Evolutionary conservation across 2,888 invertebrate genomes (phyloP), one percentile per base, ranked within the genome.

Genomic region (Dendrolimus houi): DNA sequence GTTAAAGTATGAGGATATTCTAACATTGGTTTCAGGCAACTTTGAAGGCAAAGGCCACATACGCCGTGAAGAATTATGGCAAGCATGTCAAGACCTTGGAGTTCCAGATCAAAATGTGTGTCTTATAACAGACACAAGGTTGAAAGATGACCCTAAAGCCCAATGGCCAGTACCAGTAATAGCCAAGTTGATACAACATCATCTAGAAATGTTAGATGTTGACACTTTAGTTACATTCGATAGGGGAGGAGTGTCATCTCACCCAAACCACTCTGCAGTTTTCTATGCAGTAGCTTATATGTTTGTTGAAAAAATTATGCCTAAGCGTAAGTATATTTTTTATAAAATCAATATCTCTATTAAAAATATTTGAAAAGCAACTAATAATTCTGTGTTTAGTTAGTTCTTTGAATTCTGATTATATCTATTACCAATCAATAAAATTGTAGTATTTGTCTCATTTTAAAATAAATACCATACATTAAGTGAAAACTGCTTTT

Each of bases 221-320:
- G 95, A 96, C 74, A 95, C 96, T 1, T 91, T 99, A 57, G 93
- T 99, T 57, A 98, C 99, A 13, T 99, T 99, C 91, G 99, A 99
- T 86, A 94, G 95, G 73, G 92, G 95, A 76, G 99, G 99, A 56
- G 95, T 99, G 8, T 98, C 98, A 68, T 94, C 95, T 8, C 99
- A 99, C 87, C 91, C 93, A 40, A 99, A 99, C 89, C 99, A 99
- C 80, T 94, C 93, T 62, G 95, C 97, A 60, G 93, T 97, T 63
- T 97, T 95, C 81, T 95, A 95, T 87, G 96, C 95, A 57, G 92
- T 96, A 56, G 95, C 95, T 57, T 94, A 95, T 72, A 92, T 97
- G 75, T 95, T 95, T 81, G 92, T 96, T 77, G 94, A 95, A 70
- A 94, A 93, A 75, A 91, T 93, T 79, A 91, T 96, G 86, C 96